phyloP scores from a whole-genome alignment of 2,797 vertebrate genomes.

The Syngnathus rostellatus region DNA sequence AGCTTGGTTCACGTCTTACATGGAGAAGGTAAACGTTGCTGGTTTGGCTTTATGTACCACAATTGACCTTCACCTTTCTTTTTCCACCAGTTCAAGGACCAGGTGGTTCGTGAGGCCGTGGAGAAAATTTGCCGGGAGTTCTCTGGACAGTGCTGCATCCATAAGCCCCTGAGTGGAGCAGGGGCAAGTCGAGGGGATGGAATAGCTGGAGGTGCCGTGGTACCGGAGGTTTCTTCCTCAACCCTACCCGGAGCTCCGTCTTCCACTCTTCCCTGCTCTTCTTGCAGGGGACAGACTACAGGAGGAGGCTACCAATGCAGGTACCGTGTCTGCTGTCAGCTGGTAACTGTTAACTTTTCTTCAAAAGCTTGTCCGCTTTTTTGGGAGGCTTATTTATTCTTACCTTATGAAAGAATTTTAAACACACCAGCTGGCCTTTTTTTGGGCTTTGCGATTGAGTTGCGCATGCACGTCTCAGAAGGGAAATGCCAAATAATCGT shows the following conservation, averaged over 20 bases:
- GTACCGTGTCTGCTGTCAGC: conserved; percentile 43
- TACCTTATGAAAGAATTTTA: too few species aligned
- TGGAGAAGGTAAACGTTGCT: conserved; percentile 76
- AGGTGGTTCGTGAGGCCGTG: conserved; percentile 88
- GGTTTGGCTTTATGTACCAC: background rate
- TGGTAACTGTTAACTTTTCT: background rate
- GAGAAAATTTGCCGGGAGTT: conserved; percentile 88
- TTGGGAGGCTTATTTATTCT: too few species aligned
- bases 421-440: too few species aligned
- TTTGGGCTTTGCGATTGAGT: too few species aligned
- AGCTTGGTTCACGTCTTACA: conserved; percentile 89
- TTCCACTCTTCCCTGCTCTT: conserved; percentile 81
- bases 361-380: too few species aligned
- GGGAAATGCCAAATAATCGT: too few species aligned
- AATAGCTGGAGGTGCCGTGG: conserved; percentile 42
- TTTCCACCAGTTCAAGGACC: conserved; percentile 81
- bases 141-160: conserved; percentile 79
- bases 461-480: too few species aligned
- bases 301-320: conserved; percentile 94
- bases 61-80: accelerated
- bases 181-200: conserved; percentile 35
- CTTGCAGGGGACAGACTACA: conserved; percentile 76
- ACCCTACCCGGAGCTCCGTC: conserved; percentile 71
- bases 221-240: conserved; percentile 62
- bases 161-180: conserved; percentile 54